Conservation (phyloP, 2,113 vertebrate species). For the Oncorhynchus keta region DNA sequence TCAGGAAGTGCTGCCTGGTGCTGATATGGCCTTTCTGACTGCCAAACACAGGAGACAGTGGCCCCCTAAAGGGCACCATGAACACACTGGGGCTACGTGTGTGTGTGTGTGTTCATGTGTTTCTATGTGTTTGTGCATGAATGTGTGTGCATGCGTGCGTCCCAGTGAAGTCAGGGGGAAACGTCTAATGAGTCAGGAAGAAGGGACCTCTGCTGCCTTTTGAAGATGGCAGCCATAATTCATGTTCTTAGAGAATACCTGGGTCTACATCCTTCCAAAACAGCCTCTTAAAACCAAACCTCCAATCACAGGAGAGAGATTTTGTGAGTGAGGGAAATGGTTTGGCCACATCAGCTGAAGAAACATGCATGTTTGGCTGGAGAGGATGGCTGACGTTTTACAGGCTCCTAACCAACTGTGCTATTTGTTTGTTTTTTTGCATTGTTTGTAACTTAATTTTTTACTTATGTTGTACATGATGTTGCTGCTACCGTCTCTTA, state of each 20-base stretch:
- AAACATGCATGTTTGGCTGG: neutral
- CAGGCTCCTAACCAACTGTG: no score
- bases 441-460: no score
- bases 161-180: neutral
- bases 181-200: neutral
- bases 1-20: slow-evolving; percentile 54
- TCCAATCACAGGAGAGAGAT: neutral
- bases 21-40: slow-evolving; percentile 50
- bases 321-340: neutral
- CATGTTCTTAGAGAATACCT: neutral
- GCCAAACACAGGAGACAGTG: slow-evolving; percentile 15
- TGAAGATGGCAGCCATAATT: slow-evolving; percentile 2
- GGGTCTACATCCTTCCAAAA: neutral
- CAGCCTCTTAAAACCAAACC: neutral
- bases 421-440: no score
- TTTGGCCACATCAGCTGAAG: neutral
- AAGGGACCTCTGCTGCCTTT: neutral
- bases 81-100: slow-evolving; percentile 35
- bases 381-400: no score
- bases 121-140: no score
- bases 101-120: no score
- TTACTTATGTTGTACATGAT: no score
- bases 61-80: neutral
- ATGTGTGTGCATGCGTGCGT: neutral
- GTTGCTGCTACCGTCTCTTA: no score